phyloP scores from a whole-genome alignment of 2,113 vertebrate species.

The Rhodinocichla rosea region DNA sequence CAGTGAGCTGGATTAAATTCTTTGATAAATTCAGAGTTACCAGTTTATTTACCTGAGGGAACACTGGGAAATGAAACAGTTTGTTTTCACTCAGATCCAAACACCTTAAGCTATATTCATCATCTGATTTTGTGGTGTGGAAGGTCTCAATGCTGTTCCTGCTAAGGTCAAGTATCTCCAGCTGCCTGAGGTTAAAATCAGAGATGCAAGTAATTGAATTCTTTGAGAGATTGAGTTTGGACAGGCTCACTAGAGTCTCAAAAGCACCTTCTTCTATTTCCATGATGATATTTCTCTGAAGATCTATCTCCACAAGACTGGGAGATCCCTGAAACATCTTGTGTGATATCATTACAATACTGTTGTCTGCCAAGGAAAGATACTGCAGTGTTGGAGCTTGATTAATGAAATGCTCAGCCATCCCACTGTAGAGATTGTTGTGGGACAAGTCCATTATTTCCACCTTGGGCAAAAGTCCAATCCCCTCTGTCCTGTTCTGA shows the following conservation, averaged over 20 bases:
- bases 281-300: constrained; percentile 93
- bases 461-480: constrained; percentile 78
- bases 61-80: constrained; percentile 81
- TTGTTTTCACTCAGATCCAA: constrained; percentile 92
- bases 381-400: constrained; percentile 76
- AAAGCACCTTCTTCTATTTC: constrained; percentile 94
- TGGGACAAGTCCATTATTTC: constrained; percentile 84
- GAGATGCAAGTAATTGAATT: constrained; percentile 95
- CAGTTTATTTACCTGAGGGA: constrained; percentile 79
- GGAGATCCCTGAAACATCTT: constrained; percentile 77
- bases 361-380: constrained; percentile 87
- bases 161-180: constrained; percentile 87
- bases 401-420: constrained; percentile 81
- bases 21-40: constrained; percentile 84
- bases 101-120: constrained; percentile 71
- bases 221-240: constrained; percentile 87
- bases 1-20: constrained; percentile 80
- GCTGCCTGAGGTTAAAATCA: constrained; percentile 84
- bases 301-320: constrained; percentile 75
- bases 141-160: constrained; percentile 92
- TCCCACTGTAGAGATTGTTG: constrained; percentile 86
- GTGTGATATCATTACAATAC: constrained; percentile 82
- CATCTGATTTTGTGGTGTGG: constrained; percentile 59
- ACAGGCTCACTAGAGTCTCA: constrained; percentile 76
- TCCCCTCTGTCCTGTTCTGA: constrained; percentile 51